phyloP scores from a whole-genome alignment of 2,888 invertebrate genomes.

The Pristionchus maxplancki region DNA sequence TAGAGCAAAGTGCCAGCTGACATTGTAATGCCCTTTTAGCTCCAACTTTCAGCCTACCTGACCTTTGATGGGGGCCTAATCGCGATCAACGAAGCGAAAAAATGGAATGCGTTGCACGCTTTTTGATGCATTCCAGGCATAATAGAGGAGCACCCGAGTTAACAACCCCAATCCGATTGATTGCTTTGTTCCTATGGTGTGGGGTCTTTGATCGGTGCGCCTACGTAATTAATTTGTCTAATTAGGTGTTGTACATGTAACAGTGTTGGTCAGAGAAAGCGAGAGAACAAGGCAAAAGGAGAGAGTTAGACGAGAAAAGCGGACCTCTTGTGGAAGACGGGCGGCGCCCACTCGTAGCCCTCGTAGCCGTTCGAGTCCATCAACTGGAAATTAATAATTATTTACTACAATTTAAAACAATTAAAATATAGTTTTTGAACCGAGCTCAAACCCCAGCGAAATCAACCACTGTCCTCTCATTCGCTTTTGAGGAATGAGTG shows the following conservation, averaged over 20 bases:
- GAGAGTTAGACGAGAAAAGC: background rate
- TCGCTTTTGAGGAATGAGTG: background rate
- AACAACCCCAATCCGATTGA: background rate
- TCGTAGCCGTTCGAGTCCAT: slow-evolving; percentile 20
- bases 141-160: background rate
- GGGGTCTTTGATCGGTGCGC: too few species aligned
- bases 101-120: background rate
- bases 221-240: too few species aligned
- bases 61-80: background rate
- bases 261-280: background rate
- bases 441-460: background rate
- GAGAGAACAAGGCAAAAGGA: background rate
- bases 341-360: slow-evolving; percentile 15
- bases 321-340: slow-evolving; percentile 42
- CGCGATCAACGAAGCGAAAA: background rate
- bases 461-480: background rate
- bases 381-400: background rate
- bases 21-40: background rate
- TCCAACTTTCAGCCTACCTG: too few species aligned
- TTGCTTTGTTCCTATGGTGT: too few species aligned
- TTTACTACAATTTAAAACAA: background rate
- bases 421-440: background rate
- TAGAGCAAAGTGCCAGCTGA: background rate
- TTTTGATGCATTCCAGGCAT: background rate
- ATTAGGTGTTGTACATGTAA: background rate